phyloP scores from a whole-genome alignment of 2,888 invertebrate species.

The Brachylomia viminalis region DNA sequence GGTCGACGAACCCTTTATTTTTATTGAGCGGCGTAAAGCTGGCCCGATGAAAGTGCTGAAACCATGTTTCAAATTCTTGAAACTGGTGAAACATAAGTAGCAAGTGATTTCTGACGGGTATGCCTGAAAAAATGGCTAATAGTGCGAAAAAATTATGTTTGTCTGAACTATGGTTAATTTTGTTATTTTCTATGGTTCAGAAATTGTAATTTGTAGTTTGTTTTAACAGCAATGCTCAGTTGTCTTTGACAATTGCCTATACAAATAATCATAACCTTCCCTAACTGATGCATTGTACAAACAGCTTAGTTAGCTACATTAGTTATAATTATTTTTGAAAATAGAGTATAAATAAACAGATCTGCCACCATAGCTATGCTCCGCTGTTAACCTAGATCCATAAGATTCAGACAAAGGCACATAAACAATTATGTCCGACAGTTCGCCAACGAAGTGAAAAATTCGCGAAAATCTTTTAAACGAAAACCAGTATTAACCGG shows the following conservation, averaged over 20 bases:
- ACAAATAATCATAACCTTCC: slow-evolving; percentile 7
- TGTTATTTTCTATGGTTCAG: not conserved
- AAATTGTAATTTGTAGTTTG: not conserved
- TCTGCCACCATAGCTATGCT: not conserved
- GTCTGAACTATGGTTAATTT: no score
- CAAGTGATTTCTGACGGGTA: not conserved
- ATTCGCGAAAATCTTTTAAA: slow-evolving; percentile 4
- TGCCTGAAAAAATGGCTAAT: no score
- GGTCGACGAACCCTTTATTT: slow-evolving; percentile 73
- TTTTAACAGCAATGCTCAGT: slow-evolving; percentile 12
- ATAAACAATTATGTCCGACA: slow-evolving; percentile 9
- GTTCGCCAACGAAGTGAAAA: not conserved
- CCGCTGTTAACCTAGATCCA: slow-evolving; percentile 12
- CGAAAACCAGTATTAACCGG: slow-evolving; percentile 20
- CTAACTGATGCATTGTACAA: slow-evolving; percentile 5
- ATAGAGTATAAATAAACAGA: not conserved
- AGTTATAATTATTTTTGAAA: not conserved
- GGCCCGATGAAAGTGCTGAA: slow-evolving; percentile 41
- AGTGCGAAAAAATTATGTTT: no score
- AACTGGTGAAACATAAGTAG: not conserved
- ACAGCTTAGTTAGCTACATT: not conserved
- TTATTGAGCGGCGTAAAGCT: slow-evolving; percentile 61
- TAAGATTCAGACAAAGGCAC: slow-evolving; percentile 5
- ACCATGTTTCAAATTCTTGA: slow-evolving; percentile 14
- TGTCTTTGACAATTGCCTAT: slow-evolving; percentile 20